Conservation (phyloP, 2,113 vertebrate species). For the Microcebus tavaratra region DNA sequence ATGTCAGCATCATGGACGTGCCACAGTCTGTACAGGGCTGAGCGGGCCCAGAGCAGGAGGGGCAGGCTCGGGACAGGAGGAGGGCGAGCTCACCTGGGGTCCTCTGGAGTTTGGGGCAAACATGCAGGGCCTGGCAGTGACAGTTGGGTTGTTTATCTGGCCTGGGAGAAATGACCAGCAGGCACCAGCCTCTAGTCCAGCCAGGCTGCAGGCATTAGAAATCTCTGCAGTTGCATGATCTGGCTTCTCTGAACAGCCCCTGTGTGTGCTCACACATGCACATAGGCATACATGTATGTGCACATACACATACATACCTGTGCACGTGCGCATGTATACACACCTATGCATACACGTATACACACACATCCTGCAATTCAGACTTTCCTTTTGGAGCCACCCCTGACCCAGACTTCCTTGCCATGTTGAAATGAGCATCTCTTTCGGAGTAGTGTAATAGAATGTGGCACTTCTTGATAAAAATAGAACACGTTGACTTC, state of each 20-base stretch:
- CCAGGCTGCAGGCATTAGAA: background rate
- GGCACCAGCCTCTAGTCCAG: rapidly evolving
- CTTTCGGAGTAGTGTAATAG: constrained; percentile 68
- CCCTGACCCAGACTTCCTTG: background rate
- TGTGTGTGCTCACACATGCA: background rate
- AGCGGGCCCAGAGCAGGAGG: background rate
- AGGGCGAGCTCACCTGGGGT: background rate
- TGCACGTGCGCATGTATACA: background rate
- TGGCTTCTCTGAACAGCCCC: background rate
- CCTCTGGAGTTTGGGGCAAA: background rate
- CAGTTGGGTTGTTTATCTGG: background rate
- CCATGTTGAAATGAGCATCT: constrained; percentile 45
- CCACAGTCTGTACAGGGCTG: background rate
- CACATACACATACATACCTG: background rate
- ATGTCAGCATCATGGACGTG: rapidly evolving
- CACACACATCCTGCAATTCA: background rate
- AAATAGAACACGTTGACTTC: constrained; percentile 80
- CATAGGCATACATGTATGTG: rapidly evolving
- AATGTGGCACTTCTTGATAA: constrained; percentile 77
- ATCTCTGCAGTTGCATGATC: rapidly evolving
- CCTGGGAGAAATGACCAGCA: background rate
- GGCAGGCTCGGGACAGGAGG: background rate
- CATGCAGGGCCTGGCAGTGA: rapidly evolving
- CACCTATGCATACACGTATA: rapidly evolving
- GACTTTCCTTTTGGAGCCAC: background rate